A percentile compares a stretch with the other conserved stretches of the same genome.
Evolutionary conservation across 2,888 invertebrate species (phyloP).

Genomic region (Rotaria socialis): DNA sequence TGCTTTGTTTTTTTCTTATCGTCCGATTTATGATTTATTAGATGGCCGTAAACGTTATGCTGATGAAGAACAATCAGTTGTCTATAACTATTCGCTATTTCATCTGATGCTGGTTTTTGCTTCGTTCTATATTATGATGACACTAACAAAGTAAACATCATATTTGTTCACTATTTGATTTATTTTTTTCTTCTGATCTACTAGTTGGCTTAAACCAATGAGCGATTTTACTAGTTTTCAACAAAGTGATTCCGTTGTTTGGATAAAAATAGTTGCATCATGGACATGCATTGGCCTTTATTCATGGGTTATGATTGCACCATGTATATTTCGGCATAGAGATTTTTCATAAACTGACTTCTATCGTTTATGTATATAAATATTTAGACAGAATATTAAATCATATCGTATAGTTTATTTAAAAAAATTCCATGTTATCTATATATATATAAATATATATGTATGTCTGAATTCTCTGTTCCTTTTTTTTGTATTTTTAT

Average conservation of each 20-base stretch:
- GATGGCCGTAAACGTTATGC: constrained; percentile 71
- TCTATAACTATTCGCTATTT: constrained; percentile 93
- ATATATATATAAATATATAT: too few relatives aligned
- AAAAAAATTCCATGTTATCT: neutral
- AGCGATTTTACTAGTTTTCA: neutral
- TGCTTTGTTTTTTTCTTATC: neutral
- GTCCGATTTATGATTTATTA: constrained; percentile 15
- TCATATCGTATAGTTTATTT: neutral
- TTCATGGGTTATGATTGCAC: neutral
- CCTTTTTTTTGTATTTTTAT: neutral
- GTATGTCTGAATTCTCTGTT: neutral
- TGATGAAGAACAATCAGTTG: constrained; percentile 78
- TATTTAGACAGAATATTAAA: neutral
- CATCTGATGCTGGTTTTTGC: constrained; percentile 91
- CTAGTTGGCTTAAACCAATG: neutral
- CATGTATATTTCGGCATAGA: neutral
- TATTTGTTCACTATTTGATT: constrained; percentile 71
- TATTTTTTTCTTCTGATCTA: neutral
- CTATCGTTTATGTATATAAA: too few relatives aligned
- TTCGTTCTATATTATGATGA: constrained; percentile 99
- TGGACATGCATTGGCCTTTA: constrained; percentile 68
- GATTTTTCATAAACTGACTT: neutral
- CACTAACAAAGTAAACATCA: constrained; percentile 88
- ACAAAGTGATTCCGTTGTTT: constrained; percentile 76
- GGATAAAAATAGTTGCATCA: constrained; percentile 83